phyloP scores from a whole-genome alignment of 2,888 invertebrate species.

The Orchestes rusci region DNA sequence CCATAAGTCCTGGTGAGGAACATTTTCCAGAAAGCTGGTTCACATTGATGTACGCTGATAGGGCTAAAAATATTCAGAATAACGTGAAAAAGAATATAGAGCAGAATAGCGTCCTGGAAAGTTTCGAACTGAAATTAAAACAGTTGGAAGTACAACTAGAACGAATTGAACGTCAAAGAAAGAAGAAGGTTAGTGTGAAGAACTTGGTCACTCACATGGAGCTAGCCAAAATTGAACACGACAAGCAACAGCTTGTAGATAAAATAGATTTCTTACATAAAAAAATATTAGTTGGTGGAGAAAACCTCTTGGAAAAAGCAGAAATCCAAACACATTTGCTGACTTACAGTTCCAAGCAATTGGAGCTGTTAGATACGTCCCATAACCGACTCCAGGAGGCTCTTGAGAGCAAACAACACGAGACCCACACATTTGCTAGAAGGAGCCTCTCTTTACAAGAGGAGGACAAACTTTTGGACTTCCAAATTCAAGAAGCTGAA shows the following conservation, averaged over 20 bases:
- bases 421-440: constrained; percentile 81
- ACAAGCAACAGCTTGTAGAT: constrained; percentile 47
- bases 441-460: constrained; percentile 83
- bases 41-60: constrained; percentile 88
- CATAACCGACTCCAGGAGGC: constrained; percentile 72
- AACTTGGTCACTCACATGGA: constrained; percentile 29
- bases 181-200: constrained; percentile 25
- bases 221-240: constrained; percentile 47
- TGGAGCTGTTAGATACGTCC: constrained; percentile 64
- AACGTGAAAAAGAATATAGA: constrained; percentile 91
- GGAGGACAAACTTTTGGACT: constrained; percentile 81
- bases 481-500: constrained; percentile 77
- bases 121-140: constrained; percentile 77
- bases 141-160: constrained; percentile 69
- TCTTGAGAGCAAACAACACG: constrained; percentile 77
- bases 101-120: constrained; percentile 75
- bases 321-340: constrained; percentile 81
- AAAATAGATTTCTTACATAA: constrained; percentile 68
- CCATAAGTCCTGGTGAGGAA: constrained; percentile 83
- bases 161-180: constrained; percentile 35
- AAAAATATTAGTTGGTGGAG: constrained; percentile 93
- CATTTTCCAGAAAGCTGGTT: constrained; percentile 94
- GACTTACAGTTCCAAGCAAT: constrained; percentile 72
- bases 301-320: constrained; percentile 91
- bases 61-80: constrained; percentile 94